phyloP scores from a whole-genome alignment of 2,113 vertebrate species.

The Scytalopus superciliaris region DNA sequence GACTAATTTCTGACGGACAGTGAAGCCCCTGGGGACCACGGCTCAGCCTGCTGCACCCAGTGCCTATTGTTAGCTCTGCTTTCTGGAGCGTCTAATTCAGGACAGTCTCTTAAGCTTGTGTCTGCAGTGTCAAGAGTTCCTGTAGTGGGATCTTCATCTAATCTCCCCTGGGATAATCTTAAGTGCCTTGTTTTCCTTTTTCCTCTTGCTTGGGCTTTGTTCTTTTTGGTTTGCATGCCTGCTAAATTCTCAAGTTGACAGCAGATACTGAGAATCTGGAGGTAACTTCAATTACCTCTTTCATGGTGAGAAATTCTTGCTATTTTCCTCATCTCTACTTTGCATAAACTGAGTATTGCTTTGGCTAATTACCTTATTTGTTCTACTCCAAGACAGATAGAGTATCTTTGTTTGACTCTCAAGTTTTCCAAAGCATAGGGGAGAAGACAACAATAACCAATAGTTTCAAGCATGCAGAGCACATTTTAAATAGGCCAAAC shows the following conservation, averaged over 20 bases:
- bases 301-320: neutral
- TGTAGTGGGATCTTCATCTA: constrained; percentile 6
- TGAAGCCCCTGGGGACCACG: accelerated
- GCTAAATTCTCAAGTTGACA: neutral
- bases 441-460: neutral
- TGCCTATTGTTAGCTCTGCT: neutral
- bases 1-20: neutral
- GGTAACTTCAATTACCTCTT: constrained; percentile 7
- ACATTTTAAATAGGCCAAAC: neutral
- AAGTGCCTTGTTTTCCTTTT: constrained; percentile 34
- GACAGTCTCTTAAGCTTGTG: neutral
- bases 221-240: neutral
- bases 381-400: neutral
- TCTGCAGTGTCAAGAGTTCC: constrained; percentile 7
- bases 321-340: neutral
- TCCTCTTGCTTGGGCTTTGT: neutral
- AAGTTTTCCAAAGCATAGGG: neutral
- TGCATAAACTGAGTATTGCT: neutral
- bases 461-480: neutral
- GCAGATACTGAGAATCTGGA: neutral
- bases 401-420: neutral
- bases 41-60: neutral
- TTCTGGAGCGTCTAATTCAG: neutral
- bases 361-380: neutral
- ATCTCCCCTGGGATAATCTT: constrained; percentile 14